A percentile compares a stretch with the other conserved stretches of the same genome.
Conservation (phyloP, 1,140 invertebrate genomes). For the Bombus impatiens region DNA sequence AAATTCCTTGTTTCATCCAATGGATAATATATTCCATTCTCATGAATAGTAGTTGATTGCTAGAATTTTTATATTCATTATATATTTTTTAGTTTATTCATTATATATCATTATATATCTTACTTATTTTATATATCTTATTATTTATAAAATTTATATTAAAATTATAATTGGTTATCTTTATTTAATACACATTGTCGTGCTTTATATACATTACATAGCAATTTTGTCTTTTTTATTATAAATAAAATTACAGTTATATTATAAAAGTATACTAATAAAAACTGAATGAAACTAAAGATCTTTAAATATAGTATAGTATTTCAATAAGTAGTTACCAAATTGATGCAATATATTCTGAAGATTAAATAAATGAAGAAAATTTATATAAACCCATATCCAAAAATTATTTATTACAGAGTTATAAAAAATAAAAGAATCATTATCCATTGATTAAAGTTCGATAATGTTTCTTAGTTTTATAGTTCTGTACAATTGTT, state of each 20-base stretch:
- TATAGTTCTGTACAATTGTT: not conserved
- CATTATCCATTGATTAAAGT: not conserved
- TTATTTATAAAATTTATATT: not conserved
- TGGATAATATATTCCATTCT: conserved; percentile 76
- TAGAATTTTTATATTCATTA: conserved; percentile 17
- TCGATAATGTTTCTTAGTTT: not conserved
- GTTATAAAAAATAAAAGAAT: not conserved
- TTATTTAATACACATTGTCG: too few species aligned
- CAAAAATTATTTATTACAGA: not conserved
- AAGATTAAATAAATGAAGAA: not conserved
- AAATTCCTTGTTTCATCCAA: conserved; percentile 77
- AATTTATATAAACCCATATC: not conserved
- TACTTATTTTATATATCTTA: not conserved
- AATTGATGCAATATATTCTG: not conserved
- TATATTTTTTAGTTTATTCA: not conserved
- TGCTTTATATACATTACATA: too few species aligned
- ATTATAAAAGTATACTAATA: not conserved
- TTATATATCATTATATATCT: not conserved
- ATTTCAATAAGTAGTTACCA: not conserved
- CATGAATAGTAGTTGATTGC: conserved; percentile 66
- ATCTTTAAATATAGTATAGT: not conserved
- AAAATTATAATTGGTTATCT: not conserved
- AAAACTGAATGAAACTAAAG: not conserved
- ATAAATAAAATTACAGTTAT: not conserved
- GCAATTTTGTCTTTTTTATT: not conserved